Base-by-base conservation (phyloP, 2,797 vertebrate species). In the Natrix natrix region DNA sequence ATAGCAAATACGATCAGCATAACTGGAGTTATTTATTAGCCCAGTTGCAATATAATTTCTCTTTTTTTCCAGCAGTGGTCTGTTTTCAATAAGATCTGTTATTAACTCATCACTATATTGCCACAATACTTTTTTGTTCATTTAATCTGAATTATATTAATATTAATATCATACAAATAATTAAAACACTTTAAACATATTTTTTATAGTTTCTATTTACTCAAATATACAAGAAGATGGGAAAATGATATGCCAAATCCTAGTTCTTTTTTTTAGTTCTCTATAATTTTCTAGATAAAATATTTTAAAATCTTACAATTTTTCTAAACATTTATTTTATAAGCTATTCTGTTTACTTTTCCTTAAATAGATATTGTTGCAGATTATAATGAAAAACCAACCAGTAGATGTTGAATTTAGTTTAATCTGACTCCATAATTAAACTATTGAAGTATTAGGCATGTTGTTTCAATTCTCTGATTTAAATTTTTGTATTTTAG, bases 401-500 rank as follows among this genome's bases (percentile, higher is more conserved):
- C 17, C 26, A 37, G 4, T 63, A 92, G 24, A 20, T 43, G 10
- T 61, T 90, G 5, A 59, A 22, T 26, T 60, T 32, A 26, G 6
- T 78, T 90, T 92, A 90, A 43, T 59, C 3, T 57, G 57, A 69
- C 54, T 92, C 5, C 55, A 57, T 56, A 69, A 16, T 24, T 69
- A 32, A 37, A n/a, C 13, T 32, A 37, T 48, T 78, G 56, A 74
- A 43, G 2, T 89, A 61, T 16, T 26, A 83, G 43, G 10, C 37
- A 83, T 83, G 74, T 83, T 48, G 20, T 91, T 96, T 93, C 8
- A 83, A 8, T 48, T 87, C 94, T 24, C 83, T 95, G 94, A 97
- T 89, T 89, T 12, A 60, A 0, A 95, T 96, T 89, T 94, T 90
- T 48, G 66, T 55, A 88, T 97, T 98, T 96, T 93, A 98, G 98